Conservation (phyloP, 2,113 vertebrate genomes). For the Echinops telfairi region DNA sequence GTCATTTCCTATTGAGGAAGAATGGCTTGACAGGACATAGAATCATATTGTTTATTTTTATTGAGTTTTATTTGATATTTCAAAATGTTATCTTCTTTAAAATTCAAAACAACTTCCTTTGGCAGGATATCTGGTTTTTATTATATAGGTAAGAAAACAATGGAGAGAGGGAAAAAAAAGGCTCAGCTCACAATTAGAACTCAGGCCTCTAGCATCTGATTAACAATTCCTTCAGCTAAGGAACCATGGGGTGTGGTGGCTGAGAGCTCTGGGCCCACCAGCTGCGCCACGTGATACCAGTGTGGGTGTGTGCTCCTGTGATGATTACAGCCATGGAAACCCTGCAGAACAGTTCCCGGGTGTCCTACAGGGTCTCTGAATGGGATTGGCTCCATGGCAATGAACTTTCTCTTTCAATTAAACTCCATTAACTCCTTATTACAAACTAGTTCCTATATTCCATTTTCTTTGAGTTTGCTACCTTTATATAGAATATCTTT, state of each 20-base stretch:
- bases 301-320: not conserved
- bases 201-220: not conserved
- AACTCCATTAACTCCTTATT: not conserved
- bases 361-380: not conserved
- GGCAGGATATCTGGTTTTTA: not conserved
- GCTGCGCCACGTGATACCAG: not conserved
- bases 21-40: not conserved
- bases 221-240: not conserved
- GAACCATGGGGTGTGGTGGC: not conserved
- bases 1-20: not conserved
- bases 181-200: not conserved
- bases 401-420: not conserved
- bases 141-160: not conserved
- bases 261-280: not conserved
- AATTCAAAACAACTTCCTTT: not conserved
- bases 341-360: not conserved
- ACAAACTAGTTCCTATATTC: not conserved
- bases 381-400: not conserved
- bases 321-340: not conserved
- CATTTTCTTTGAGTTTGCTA: not conserved
- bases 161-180: not conserved
- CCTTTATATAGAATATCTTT: conserved; percentile 41
- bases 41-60: not conserved
- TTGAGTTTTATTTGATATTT: not conserved
- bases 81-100: not conserved